Conservation (phyloP, 2,113 vertebrate species). For the Sinocyclocheilus maitianheensis region DNA sequence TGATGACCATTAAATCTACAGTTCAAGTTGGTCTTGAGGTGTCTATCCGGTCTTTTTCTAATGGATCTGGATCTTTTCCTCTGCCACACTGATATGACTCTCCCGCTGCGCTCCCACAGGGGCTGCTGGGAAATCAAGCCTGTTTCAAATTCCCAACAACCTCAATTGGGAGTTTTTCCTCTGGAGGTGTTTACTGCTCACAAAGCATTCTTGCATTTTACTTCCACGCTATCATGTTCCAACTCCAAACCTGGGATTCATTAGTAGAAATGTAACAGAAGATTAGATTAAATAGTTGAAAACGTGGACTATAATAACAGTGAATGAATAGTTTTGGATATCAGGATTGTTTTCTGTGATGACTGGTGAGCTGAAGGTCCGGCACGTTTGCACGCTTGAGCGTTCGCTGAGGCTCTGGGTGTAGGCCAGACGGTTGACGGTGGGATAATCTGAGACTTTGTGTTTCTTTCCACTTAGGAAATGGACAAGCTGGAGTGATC, state of each 20-base stretch:
- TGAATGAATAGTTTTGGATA: background rate
- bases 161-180: conserved; percentile 57
- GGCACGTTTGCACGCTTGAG: background rate
- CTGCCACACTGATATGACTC: conserved; percentile 50
- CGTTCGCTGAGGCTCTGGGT: conserved; percentile 2
- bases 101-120: conserved; percentile 47
- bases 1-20: background rate
- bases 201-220: conserved; percentile 57
- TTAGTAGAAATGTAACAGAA: conserved; percentile 32
- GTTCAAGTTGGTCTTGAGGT: background rate
- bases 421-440: conserved; percentile 6
- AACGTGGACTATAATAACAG: background rate
- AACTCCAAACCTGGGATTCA: conserved; percentile 51
- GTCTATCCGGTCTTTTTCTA: conserved; percentile 4
- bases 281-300: background rate
- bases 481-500: conserved; percentile 67
- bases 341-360: no score
- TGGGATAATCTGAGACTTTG: conserved; percentile 63
- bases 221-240: conserved; percentile 52
- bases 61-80: conserved; percentile 34
- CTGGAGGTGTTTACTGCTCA: conserved; percentile 71
- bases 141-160: conserved; percentile 69
- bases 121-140: conserved; percentile 54
- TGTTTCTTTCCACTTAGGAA: conserved; percentile 77
- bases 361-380: background rate